Percentiles rank a stretch among this genome's conserved stretches.
Evolutionary conservation across 1,140 invertebrate genomes (phyloP).

Genomic region (Leptonema lineaticorne): DNA sequence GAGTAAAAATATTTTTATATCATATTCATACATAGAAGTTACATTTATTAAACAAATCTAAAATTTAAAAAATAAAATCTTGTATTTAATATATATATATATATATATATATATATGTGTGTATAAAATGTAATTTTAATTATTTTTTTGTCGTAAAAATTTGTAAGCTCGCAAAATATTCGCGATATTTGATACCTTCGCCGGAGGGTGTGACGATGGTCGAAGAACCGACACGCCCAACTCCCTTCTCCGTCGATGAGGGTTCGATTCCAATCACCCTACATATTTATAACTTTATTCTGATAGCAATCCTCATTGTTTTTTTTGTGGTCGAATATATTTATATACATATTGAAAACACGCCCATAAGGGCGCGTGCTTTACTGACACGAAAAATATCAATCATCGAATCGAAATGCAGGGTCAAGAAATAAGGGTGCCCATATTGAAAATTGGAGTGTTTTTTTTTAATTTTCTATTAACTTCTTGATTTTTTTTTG

Average conservation of each 20-base stretch:
- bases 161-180: neutral
- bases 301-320: conserved; percentile 20
- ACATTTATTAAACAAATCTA: too few species aligned
- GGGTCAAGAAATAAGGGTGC: neutral
- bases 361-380: conserved; percentile 21
- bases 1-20: too few species aligned
- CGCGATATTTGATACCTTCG: neutral
- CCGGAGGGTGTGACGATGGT: neutral
- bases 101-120: neutral
- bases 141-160: neutral
- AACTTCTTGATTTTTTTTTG: neutral
- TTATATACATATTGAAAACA: conserved; percentile 13
- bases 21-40: too few species aligned
- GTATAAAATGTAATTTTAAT: neutral
- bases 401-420: neutral
- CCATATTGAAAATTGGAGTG: neutral
- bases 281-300: conserved; percentile 26
- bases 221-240: neutral
- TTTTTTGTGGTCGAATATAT: conserved; percentile 12
- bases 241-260: neutral
- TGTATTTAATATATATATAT: neutral
- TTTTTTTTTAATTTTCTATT: conserved; percentile 15
- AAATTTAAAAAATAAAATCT: neutral
- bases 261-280: conserved; percentile 25
- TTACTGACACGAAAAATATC: conserved; percentile 11